A percentile compares a stretch with the other conserved stretches of the same genome.
These are phyloP conservation scores for Halichoerus grypus DNA, from an alignment of 2,113 vertebrate species.

Conservation along the genomic window DNA sequence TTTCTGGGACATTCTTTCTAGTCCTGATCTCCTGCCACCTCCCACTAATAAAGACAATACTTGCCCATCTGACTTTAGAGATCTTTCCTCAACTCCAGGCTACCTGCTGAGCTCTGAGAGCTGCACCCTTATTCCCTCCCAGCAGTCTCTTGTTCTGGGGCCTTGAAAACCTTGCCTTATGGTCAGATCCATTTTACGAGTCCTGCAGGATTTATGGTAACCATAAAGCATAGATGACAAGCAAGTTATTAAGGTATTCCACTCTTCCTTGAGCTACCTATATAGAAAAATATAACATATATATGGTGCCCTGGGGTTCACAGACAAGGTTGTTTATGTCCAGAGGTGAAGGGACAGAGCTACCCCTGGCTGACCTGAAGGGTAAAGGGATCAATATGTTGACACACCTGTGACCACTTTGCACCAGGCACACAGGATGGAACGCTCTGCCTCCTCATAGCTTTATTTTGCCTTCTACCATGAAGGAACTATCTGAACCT, in stretches of 20 bases:
- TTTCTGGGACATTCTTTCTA: not conserved
- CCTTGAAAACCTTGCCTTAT: not conserved
- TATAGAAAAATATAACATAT: not conserved
- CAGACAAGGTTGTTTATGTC: not conserved
- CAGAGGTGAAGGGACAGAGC: not conserved
- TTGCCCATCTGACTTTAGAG: not conserved
- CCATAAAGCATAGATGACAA: not conserved
- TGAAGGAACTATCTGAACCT: not conserved
- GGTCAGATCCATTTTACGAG: not conserved
- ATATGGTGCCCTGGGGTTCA: not conserved
- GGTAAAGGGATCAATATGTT: not conserved
- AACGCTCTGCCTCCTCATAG: not conserved
- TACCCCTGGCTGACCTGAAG: not conserved
- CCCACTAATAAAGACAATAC: not conserved
- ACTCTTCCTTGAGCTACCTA: not conserved
- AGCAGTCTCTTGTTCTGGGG: not conserved
- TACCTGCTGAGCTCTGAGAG: not conserved
- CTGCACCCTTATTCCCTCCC: not conserved
- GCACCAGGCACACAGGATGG: not conserved
- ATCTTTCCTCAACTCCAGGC: not conserved
- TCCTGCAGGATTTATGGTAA: not conserved
- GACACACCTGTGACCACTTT: not conserved
- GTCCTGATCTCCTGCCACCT: not conserved
- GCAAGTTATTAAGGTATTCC: not conserved
- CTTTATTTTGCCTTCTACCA: not conserved